Evolutionary conservation across 2,113 vertebrate species (phyloP), one percentile per base, ranked within the genome.

Genomic region (Hemibagrus wyckioides): DNA sequence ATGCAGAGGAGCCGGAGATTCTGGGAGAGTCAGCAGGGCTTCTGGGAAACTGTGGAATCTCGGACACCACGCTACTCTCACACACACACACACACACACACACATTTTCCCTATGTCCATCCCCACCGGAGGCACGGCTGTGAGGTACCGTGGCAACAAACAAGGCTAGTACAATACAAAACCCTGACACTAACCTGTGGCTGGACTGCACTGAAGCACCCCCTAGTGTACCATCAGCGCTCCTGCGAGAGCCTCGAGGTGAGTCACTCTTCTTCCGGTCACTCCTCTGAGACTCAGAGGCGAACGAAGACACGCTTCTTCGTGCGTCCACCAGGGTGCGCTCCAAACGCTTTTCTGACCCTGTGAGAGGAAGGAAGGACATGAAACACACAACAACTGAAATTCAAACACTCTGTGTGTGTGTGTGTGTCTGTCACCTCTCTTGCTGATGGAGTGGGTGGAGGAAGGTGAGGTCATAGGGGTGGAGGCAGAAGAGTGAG

Each of bases 401-500:
- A n/a, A 48, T 23, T 11, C 10, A 88, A 56, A 56, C 23, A 80
- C 14, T 23, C 19, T 23, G 10, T n/a, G 28, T 30, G 7, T 44
- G 25, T 79, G 48, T 54, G 48, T 77, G 75, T 30, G 6, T 9
- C 8, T 33, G 86, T 86, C 82, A 90, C 94, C 95, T 93, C 92
- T 96, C 91, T 92, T 98, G 91, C 92, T 96, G n/a, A 92, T 92
- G 36, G 96, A 97, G 85, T 93, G 82, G 67, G 95, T 96, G 5
- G 96, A 96, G 80, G 71, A 93, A 57, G 97, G 97, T 0, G 97
- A 98, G 1, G 95, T 93, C 59, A 92, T 91, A 86, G 97, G 96
- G 0, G 91, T 90, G 25, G 94, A 90, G 25, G 91, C 94, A 21
- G 96, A 92, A 0, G 97, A 99, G 80, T 91, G 94, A 63, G 94